phyloP scores from a whole-genome alignment of 2,888 invertebrate species.

The Panzeria rudis region DNA sequence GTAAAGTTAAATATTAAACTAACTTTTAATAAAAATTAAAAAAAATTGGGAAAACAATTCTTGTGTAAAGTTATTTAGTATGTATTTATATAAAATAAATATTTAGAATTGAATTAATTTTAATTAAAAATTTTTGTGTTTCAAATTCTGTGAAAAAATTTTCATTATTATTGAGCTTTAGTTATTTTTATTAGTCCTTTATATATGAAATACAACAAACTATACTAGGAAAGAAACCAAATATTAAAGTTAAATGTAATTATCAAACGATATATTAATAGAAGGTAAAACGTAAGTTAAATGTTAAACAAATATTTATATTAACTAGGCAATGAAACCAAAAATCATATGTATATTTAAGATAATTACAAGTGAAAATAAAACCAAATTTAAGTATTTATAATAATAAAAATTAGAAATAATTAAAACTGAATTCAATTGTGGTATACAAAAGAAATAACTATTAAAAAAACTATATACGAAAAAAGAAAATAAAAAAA shows the following conservation, averaged over 20 bases:
- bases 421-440: slow-evolving; percentile 54
- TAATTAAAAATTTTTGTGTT: slow-evolving; percentile 18
- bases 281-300: neutral
- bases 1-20: neutral
- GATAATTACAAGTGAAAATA: slow-evolving; percentile 5
- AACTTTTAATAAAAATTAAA: neutral
- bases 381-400: slow-evolving; percentile 8
- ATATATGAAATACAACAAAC: slow-evolving; percentile 22
- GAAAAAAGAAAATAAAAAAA: slow-evolving; percentile 61
- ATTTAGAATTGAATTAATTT: slow-evolving; percentile 24
- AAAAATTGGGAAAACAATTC: neutral
- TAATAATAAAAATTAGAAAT: slow-evolving; percentile 40
- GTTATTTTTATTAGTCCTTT: slow-evolving; percentile 20
- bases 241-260: slow-evolving; percentile 58
- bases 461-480: slow-evolving; percentile 66
- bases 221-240: slow-evolving; percentile 43
- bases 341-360: slow-evolving; percentile 51
- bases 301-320: slow-evolving; percentile 17
- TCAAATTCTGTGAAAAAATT: neutral
- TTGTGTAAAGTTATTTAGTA: slow-evolving; percentile 54
- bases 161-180: neutral
- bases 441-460: slow-evolving; percentile 67
- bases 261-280: slow-evolving; percentile 9
- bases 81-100: slow-evolving; percentile 15
- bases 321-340: slow-evolving; percentile 34